Base-by-base conservation (phyloP, 2,797 vertebrate genomes). In the Myotis findleyi region DNA sequence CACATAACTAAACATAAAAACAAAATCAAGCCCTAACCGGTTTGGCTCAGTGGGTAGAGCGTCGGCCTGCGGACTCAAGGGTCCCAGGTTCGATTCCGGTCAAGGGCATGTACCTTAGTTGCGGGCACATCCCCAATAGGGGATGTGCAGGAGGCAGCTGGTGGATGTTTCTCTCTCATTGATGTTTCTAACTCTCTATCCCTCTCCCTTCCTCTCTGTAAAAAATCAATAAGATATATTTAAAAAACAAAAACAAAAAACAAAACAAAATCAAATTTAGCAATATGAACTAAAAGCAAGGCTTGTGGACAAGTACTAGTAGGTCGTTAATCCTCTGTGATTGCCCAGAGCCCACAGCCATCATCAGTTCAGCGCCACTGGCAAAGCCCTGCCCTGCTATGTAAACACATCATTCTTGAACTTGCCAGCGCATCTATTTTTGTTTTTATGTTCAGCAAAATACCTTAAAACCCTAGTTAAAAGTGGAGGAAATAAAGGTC, bases 401-500 rank as follows among this genome's bases (percentile, higher is more conserved):
- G 6, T 5, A 38, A 27, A 10, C 73, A 47, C 20, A 1, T 0
- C 9, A 11, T 20, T 30, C 57, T n/a, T 69, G 23, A 44, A 13
- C 49, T 72, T 36, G 33, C 8, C 4, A 36, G 17, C n/a, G 33
- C 23, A 1, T 8, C 16, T 87, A 6, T 21, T 89, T 95, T 44
- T 53, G 20, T 53, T 87, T 94, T 75, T 33, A 20, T 75, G 25
- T 91, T 77, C 47, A 55, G 23, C 59, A 82, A 36, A 77, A 21
- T 59, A n/a, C 44, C 90, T 87, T 92, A 87, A 59, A 79, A 89
- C 38, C 68, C 49, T 87, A 59, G 66, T 68, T 83, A 72, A 38
- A 82, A 87, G 49, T 53, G n/a, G 51, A 87, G 41, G 47, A 62
- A 44, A 55, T 47, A 17, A 51, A 47, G 25, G 10, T 57, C 80